Percentiles rank a stretch among this genome's conserved stretches.
phyloP scores from a whole-genome alignment of 2,797 vertebrate genomes.

The Siniperca undulata region DNA sequence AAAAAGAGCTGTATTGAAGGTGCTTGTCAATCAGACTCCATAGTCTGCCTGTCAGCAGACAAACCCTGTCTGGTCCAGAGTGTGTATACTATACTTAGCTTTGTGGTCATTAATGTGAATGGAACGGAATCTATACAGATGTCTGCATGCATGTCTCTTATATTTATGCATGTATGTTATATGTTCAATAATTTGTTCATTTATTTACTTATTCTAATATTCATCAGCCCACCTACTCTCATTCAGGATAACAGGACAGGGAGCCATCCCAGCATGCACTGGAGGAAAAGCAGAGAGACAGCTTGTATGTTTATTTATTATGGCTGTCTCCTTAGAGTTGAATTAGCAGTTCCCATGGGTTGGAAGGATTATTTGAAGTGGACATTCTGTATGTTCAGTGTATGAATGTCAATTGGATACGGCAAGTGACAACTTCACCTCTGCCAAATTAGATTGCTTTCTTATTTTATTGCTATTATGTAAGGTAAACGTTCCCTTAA shows the following conservation, averaged over 20 bases:
- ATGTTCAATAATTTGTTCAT: neutral
- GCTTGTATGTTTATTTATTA: neutral
- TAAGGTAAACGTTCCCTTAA: neutral
- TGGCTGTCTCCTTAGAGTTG: neutral
- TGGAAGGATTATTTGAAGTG: neutral
- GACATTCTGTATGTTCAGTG: no score
- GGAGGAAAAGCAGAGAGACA: neutral
- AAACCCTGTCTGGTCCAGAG: conserved; percentile 53
- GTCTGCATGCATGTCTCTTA: neutral
- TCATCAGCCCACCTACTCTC: neutral
- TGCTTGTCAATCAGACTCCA: conserved; percentile 71
- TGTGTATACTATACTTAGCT: conserved; percentile 27
- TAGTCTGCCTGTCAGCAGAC: conserved; percentile 46
- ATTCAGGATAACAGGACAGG: neutral
- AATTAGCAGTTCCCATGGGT: neutral
- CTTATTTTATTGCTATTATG: neutral
- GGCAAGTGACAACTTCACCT: neutral
- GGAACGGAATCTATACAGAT: neutral
- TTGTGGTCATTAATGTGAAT: neutral
- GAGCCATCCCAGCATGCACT: neutral
- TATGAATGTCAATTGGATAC: neutral
- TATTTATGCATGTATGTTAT: neutral
- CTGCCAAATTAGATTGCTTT: neutral
- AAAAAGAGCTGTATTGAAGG: conserved; percentile 55
- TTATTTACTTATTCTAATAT: neutral